Percentiles rank a stretch among this genome's conserved stretches.
These are phyloP conservation scores for Cistogaster globosa DNA, from an alignment of 2,888 invertebrate genomes.

Conservation along the genomic window DNA sequence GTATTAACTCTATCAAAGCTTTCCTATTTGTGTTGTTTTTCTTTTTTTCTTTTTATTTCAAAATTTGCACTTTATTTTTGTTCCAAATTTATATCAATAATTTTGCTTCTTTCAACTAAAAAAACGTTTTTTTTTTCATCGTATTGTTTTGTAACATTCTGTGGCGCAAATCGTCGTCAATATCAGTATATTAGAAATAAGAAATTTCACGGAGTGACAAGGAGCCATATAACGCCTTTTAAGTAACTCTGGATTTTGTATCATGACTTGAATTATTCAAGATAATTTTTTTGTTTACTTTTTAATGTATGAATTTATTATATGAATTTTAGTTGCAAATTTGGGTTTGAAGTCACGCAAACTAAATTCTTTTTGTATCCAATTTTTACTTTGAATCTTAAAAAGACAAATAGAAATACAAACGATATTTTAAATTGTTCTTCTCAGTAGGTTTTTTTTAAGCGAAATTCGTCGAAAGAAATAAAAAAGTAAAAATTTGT, in stretches of 20 bases:
- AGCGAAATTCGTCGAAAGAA: conserved; percentile 17
- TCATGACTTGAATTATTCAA: conserved; percentile 64
- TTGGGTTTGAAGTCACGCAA: conserved; percentile 58
- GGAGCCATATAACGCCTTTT: neutral
- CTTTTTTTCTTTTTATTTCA: too few species aligned
- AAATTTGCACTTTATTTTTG: too few species aligned
- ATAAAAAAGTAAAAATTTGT: conserved; percentile 38
- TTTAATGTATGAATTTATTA: conserved; percentile 34
- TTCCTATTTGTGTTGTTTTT: too few species aligned
- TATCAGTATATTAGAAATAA: too few species aligned
- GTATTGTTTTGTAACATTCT: too few species aligned
- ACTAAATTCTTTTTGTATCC: conserved; percentile 32
- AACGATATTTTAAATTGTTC: neutral
- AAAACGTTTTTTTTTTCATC: too few species aligned
- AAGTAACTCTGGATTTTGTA: conserved; percentile 49
- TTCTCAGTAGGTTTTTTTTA: neutral
- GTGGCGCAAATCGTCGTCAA: too few species aligned
- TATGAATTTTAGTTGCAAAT: conserved; percentile 47
- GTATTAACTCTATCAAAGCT: too few species aligned
- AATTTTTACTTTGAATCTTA: conserved; percentile 21
- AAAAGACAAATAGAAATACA: neutral
- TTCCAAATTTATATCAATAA: too few species aligned
- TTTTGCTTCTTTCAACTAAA: too few species aligned
- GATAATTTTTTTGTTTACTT: conserved; percentile 52
- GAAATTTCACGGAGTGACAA: too few species aligned